These are phyloP conservation scores for Henricia sp. DNA, from an alignment of 53 echinoderm and acorn worm genomes.

Conservation along the genomic window DNA sequence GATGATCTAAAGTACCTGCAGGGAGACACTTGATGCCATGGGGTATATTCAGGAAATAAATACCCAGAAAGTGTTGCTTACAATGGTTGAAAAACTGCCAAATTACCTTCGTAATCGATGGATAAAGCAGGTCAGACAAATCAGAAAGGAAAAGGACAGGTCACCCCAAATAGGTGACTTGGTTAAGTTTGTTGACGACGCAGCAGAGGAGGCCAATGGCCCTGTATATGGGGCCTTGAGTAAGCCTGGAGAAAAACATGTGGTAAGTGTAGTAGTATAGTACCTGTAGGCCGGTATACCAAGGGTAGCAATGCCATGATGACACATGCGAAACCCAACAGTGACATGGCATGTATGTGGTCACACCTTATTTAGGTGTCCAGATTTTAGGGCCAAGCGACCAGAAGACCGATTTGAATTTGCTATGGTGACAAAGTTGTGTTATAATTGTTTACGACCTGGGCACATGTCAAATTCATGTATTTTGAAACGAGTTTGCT, in stretches of 20 bases:
- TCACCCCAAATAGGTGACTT: conserved; percentile 47
- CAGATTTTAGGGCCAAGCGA: conserved; percentile 11
- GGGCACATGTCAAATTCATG: conserved; percentile 51
- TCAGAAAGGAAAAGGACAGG: conserved; percentile 6
- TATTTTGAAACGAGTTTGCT: too few species aligned
- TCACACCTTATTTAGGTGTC: conserved; percentile 1
- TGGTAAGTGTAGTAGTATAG: background rate
- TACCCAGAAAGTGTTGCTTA: conserved; percentile 34
- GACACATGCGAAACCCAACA: background rate
- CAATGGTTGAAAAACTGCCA: conserved; percentile 56
- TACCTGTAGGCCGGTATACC: background rate
- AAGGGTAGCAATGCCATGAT: background rate
- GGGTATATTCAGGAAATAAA: conserved; percentile 48
- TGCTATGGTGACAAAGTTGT: conserved; percentile 19
- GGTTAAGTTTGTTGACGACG: conserved; percentile 51
- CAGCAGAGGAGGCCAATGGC: conserved; percentile 61
- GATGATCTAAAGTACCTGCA: conserved; percentile 62
- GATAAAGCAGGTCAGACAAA: conserved; percentile 28
- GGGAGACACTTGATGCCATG: conserved; percentile 52
- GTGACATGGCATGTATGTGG: background rate
- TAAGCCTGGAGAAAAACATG: conserved; percentile 1
- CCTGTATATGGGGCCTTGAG: conserved; percentile 45
- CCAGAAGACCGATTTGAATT: conserved; percentile 20
- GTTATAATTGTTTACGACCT: conserved; percentile 52
- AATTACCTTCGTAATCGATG: conserved; percentile 42